Evolutionary conservation across 2,888 invertebrate species (phyloP).

Genomic region (Tetanocera ferruginea): DNA sequence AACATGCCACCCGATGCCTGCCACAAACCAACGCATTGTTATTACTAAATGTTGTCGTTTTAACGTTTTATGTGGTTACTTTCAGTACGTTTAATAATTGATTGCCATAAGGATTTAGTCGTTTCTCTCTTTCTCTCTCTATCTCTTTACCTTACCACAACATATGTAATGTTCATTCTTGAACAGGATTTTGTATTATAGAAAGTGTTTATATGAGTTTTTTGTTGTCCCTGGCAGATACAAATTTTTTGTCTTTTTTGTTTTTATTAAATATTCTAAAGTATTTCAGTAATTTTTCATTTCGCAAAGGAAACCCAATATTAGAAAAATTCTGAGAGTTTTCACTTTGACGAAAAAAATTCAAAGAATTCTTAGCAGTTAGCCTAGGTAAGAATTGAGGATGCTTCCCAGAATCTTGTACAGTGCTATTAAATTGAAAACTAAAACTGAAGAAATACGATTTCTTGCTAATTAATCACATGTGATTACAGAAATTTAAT

Average conservation of each 20-base stretch:
- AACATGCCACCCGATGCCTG: background rate
- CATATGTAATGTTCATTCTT: background rate
- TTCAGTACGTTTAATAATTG: slow-evolving; percentile 58
- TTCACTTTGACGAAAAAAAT: too few relatives aligned
- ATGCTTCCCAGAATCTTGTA: too few relatives aligned
- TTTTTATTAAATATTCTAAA: background rate
- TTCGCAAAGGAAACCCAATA: too few relatives aligned
- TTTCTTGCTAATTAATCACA: too few relatives aligned
- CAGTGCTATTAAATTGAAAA: too few relatives aligned
- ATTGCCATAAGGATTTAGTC: slow-evolving; percentile 40
- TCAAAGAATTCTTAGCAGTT: too few relatives aligned
- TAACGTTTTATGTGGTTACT: slow-evolving; percentile 61
- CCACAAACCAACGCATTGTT: slow-evolving; percentile 11
- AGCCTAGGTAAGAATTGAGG: too few relatives aligned
- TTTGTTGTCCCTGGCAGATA: background rate
- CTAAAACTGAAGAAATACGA: too few relatives aligned
- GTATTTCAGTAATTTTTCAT: background rate
- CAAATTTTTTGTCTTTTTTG: background rate
- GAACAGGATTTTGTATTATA: background rate
- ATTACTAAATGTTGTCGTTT: slow-evolving; percentile 52
- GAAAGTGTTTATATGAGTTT: background rate
- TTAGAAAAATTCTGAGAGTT: too few relatives aligned
- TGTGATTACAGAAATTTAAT: too few relatives aligned
- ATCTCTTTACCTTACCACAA: background rate
- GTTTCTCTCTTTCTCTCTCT: background rate